A percentile compares a stretch with the other conserved stretches of the same genome.
phyloP scores from a whole-genome alignment of 92 coral and sea anemone genomes.

The Galaxea fascicularis region DNA sequence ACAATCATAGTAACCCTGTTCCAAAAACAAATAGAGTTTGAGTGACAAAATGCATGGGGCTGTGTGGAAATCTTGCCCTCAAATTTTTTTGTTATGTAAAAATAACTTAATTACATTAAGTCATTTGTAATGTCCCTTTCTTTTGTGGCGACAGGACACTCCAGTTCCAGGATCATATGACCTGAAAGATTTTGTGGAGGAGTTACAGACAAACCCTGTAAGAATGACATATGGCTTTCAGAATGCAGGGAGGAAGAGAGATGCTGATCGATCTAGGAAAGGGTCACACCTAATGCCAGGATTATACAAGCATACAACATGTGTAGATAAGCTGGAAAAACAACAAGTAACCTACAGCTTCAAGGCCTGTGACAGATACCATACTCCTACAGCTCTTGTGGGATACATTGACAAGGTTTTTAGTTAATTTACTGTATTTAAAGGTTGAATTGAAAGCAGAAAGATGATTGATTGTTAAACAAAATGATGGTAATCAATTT shows the following conservation, averaged over 20 bases:
- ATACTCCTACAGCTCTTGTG: conserved; percentile 87
- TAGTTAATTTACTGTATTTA: too few relatives aligned
- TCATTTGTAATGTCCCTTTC: too few relatives aligned
- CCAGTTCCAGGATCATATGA: conserved; percentile 97
- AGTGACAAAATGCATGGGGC: too few relatives aligned
- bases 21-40: too few relatives aligned
- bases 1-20: too few relatives aligned
- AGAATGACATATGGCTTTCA: conserved; percentile 88
- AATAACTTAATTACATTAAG: too few relatives aligned
- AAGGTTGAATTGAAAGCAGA: too few relatives aligned
- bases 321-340: conserved; percentile 76
- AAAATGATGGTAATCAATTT: too few relatives aligned
- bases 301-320: conserved; percentile 82
- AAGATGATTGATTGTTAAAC: too few relatives aligned
- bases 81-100: too few relatives aligned
- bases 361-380: conserved; percentile 88
- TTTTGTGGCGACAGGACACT: conserved; percentile 74
- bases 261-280: conserved; percentile 91
- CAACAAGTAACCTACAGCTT: conserved; percentile 81
- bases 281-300: conserved; percentile 92
- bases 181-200: conserved; percentile 86
- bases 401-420: conserved; percentile 90
- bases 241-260: conserved; percentile 91
- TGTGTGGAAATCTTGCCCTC: too few relatives aligned
- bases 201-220: conserved; percentile 79